Base-by-base conservation (phyloP, 2,888 invertebrate genomes). In the Pristionchus entomophagus region DNA sequence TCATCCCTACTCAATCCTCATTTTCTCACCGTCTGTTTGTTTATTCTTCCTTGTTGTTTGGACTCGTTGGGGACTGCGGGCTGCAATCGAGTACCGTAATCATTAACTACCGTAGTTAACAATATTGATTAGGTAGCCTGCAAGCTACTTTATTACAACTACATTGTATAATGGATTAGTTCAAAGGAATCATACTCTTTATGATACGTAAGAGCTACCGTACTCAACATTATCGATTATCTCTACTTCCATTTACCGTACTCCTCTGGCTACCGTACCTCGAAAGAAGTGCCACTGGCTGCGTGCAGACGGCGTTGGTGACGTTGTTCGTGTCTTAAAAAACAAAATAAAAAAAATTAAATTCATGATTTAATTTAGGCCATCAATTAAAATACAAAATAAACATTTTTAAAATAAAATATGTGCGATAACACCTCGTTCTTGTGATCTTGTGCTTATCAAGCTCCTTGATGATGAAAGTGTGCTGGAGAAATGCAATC, bases 41-140 rank as follows among this genome's bases (percentile, higher is more conserved):
- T 35, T 3, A 6, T 41, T 35, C 45, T 17, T 38, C n/a, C n/a
- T n/a, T n/a, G n/a, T n/a, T n/a, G n/a, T n/a, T 73, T n/a, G 12
- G 41, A 14, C 45, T 73, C 73, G 1, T 12, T 26, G 8, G 73
- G 73, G 3, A 73, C 73, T n/a, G 73, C 73, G 5, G 73, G 73
- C 73, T 73, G 73, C 73, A 73, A 73, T 38, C 41, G 65, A 65
- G 35, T 65, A 65, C 65, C 35, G 35, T 65, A 65, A 35, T 32
- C 35, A 5, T 12, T 35, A 2, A 19, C 14, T 10, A 2, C 14
- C 22, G 3, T 19, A 6, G 14, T 6, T 53, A 53, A 14, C 51
- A 56, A 8, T 59, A 59, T 59, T 26, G 59, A 59, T 26, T 26
- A 51, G 3, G 19, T 10, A 2, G 3, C 51, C 2, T 5, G 17